phyloP scores from a whole-genome alignment of 2,888 invertebrate species.

The Hypselothyrea guttata region DNA sequence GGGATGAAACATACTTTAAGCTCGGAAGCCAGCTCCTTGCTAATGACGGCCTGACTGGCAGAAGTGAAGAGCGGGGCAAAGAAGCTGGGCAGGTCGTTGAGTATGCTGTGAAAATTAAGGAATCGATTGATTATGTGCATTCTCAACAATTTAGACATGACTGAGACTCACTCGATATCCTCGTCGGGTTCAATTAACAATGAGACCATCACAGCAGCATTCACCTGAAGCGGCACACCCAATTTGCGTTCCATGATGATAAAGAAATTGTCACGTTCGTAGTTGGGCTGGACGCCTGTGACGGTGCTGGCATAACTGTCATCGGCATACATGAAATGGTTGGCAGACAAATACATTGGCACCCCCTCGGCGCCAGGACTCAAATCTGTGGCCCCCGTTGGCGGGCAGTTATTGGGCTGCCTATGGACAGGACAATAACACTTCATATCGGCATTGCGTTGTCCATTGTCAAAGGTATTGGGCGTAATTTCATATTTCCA shows the following conservation, averaged over 20 bases:
- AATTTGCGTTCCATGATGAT: conserved; percentile 89
- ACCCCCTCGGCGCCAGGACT: conserved; percentile 88
- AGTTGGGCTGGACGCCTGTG: conserved; percentile 86
- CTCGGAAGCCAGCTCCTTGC: conserved; percentile 61
- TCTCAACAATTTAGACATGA: background rate
- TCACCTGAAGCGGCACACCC: conserved; percentile 89
- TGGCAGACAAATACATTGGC: conserved; percentile 90
- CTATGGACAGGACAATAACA: conserved; percentile 86
- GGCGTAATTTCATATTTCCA: conserved; percentile 84
- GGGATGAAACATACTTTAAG: conserved; percentile 52
- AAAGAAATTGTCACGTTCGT: conserved; percentile 86
- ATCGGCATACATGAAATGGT: conserved; percentile 91
- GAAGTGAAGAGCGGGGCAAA: conserved; percentile 76
- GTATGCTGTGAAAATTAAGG: conserved; percentile 64
- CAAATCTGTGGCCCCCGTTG: conserved; percentile 87
- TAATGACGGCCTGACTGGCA: conserved; percentile 61
- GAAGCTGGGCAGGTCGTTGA: conserved; percentile 63
- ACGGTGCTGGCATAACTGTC: conserved; percentile 85
- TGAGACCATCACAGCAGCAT: conserved; percentile 90
- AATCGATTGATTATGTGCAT: too few relatives aligned
- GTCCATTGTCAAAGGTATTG: conserved; percentile 89
- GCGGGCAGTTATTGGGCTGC: conserved; percentile 81
- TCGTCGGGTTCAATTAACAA: conserved; percentile 83
- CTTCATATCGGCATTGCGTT: conserved; percentile 84
- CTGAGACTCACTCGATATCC: conserved; percentile 84